Evolutionary conservation across 2,888 invertebrate genomes (phyloP), one percentile per base, ranked within the genome.

Genomic region (Campoplex capitator): DNA sequence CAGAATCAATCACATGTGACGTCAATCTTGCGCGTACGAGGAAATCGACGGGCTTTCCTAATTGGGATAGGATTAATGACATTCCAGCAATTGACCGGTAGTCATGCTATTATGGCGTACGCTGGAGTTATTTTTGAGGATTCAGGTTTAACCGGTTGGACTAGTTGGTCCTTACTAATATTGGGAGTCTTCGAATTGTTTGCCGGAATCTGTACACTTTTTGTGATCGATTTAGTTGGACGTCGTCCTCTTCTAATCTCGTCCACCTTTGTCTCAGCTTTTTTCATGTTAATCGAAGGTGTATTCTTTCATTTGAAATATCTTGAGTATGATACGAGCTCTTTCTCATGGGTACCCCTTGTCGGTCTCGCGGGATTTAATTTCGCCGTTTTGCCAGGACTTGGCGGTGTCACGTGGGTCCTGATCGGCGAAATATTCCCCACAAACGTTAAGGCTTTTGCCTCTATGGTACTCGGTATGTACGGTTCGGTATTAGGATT

Each of bases 401-500:
- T 83, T 23, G 45, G 35, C 23, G 58, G 73, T 35, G n/a, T 76
- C 51, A 56, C 73, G 18, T 76, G 77, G 51, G 28, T 62, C 67
- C 58, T 80, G 62, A 7, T 80, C 54, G 67, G 71, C 16, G 85
- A 86, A 56, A 54, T 86, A 45, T 86, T 86, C 54, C 74, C 86
- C 1, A 74, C 71, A 7, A 75, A 83, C 18, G 83, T 86, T 23
- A 86, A 86, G 48, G 83, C 86, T 48, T 9, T 71, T 3, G 86
- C 84, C 28, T 51, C 56, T 6, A 84, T 84, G 86, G n/a, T 86
- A 4, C 67, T 54, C 1, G 75, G 83, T 8, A 56, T 83, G n/a
- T 89, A 79, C 23, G 89, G 88, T 8, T 87, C 88, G 0, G 0
- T 84, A 0, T 28, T 88, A 7, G 87, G 38, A 2, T 28, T 88